These are phyloP conservation scores for Albula goreensis DNA, from an alignment of 2,113 vertebrate genomes.

Conservation along the genomic window DNA sequence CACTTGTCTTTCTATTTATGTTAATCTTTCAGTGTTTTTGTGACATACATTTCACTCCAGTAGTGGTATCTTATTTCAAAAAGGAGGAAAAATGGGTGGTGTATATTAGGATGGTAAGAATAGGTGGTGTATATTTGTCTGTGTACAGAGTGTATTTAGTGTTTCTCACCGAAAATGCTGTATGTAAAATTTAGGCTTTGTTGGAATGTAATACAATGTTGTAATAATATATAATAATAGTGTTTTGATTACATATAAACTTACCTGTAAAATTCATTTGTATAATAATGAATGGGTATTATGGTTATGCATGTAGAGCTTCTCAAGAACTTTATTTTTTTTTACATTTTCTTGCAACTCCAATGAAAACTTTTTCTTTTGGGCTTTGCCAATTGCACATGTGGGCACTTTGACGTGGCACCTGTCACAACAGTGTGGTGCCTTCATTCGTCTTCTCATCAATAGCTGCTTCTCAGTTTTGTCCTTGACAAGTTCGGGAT, in stretches of 20 bases:
- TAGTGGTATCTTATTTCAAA: not conserved
- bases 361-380: slow-evolving; percentile 14
- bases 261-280: not conserved
- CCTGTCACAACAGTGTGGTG: not conserved
- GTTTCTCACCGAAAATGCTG: no score
- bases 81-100: not conserved
- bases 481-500: slow-evolving; percentile 16
- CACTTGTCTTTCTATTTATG: not conserved
- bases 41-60: not conserved
- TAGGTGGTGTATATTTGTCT: no score
- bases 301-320: not conserved
- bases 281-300: not conserved
- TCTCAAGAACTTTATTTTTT: not conserved
- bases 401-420: not conserved
- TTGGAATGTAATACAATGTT: no score
- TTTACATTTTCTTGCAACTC: no score
- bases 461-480: not conserved
- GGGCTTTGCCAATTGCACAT: not conserved
- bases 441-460: not conserved
- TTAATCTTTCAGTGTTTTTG: not conserved
- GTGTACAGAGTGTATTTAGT: no score
- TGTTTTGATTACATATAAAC: not conserved
- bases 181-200: no score
- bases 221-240: not conserved
- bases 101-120: no score